Conservation (phyloP, 2,113 vertebrate species). For the Thamnaconus septentrionalis region DNA sequence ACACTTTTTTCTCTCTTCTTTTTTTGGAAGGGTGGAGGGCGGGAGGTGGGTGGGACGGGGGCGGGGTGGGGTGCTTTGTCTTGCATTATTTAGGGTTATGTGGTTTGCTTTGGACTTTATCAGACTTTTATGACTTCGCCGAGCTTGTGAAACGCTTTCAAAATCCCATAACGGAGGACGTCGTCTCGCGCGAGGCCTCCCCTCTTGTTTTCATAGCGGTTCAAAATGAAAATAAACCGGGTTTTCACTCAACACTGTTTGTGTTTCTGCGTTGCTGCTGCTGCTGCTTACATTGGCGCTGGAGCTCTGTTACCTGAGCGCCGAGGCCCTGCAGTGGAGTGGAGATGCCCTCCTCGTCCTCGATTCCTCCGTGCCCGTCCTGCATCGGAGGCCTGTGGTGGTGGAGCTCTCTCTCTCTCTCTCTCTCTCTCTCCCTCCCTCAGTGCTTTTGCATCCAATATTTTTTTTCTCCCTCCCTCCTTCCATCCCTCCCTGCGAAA, state of each 20-base stretch:
- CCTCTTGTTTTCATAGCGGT: slow-evolving; percentile 6
- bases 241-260: slow-evolving; percentile 18
- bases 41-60: no score
- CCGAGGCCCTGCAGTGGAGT: not conserved
- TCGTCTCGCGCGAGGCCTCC: slow-evolving; percentile 8
- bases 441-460: slow-evolving; percentile 22
- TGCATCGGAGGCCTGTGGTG: no score
- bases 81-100: not conserved
- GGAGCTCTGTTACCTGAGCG: slow-evolving; percentile 21
- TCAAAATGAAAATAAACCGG: slow-evolving; percentile 8
- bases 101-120: not conserved
- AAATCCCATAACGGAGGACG: not conserved
- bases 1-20: no score
- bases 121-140: not conserved
- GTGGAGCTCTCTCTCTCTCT: no score
- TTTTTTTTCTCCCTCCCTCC: slow-evolving; percentile 21
- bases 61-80: not conserved
- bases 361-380: no score
- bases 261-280: slow-evolving; percentile 16
- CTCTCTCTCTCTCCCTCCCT: no score
- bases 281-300: slow-evolving; percentile 39
- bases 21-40: no score
- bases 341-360: no score
- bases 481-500: slow-evolving; percentile 22
- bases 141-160: slow-evolving; percentile 17